Conservation (phyloP, 1,140 invertebrate species). For the Drosophila kurseongensis region DNA sequence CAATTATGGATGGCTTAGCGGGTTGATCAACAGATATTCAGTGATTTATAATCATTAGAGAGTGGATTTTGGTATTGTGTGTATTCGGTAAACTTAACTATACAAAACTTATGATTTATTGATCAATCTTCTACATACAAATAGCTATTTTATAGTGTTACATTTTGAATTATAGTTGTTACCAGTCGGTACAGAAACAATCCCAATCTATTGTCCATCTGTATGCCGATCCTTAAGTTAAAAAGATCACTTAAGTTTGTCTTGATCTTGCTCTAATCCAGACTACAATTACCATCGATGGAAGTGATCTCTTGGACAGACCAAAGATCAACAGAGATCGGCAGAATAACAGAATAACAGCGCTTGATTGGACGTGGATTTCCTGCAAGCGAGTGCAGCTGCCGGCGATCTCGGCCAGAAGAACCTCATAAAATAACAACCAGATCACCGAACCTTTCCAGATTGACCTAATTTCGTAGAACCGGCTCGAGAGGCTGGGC, state of each 20-base stretch:
- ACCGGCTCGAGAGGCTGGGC: slow-evolving; percentile 52
- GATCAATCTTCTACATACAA: no score
- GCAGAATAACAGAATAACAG: slow-evolving; percentile 23
- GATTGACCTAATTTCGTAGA: slow-evolving; percentile 71
- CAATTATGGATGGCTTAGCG: slow-evolving; percentile 29
- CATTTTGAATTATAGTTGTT: no score
- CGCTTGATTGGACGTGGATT: slow-evolving; percentile 51
- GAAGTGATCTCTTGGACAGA: not conserved
- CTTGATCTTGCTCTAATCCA: slow-evolving; percentile 16
- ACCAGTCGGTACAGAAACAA: not conserved
- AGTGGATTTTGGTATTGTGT: not conserved
- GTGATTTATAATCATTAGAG: slow-evolving; percentile 3
- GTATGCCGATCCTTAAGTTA: slow-evolving; percentile 3
- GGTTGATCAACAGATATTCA: slow-evolving; percentile 15
- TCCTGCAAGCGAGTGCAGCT: slow-evolving; percentile 35
- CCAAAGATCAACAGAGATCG: slow-evolving; percentile 22
- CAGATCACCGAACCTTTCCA: slow-evolving; percentile 78
- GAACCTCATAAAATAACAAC: slow-evolving; percentile 64
- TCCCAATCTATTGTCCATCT: not conserved
- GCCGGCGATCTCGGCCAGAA: slow-evolving; percentile 21
- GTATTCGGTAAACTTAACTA: no score
- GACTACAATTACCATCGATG: slow-evolving; percentile 17
- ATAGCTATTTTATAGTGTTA: no score
- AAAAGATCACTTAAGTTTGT: not conserved
- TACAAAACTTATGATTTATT: no score